Base-by-base conservation (phyloP, 2,888 invertebrate genomes). In the Thereva unica region DNA sequence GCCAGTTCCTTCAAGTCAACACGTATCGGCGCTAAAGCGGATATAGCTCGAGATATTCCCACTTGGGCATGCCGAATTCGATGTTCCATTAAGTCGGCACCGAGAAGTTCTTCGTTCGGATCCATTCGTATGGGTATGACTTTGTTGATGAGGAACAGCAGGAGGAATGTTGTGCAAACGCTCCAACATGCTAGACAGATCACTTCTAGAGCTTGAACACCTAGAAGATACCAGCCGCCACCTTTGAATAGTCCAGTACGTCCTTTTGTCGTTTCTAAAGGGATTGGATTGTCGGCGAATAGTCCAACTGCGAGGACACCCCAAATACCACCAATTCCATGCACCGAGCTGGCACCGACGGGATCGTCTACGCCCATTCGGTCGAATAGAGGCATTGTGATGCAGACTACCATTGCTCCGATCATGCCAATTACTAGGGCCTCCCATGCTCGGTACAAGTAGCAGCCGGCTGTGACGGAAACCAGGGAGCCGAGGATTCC, bases 1-100 rank as follows among this genome's bases (percentile, higher is more conserved):
- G 75, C 67, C 3, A 80, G 71, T 53, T 78, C 78, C 53, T 75
- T 74, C 0, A 80, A 72, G 72, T 81, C 76, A 1, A 91, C 82
- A 61, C 87, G 83, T 71, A 85, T 84, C 0, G 89, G 87, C 0
- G 87, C 85, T 49, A 91, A 80, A 0, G 90, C 90, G 0, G 91
- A 91, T 56, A 91, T 84, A 0, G 91, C 90, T 53, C 90, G 83
- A 0, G 90, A 89, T 0, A 91, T 83, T 0, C 90, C 91, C 61
- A 88, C 79, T 74, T 80, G 79, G 2, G 77, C 74, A 76, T 93
- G 92, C 54, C 89, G 84, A 52, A 95, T 89, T 71, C 87, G 85
- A 77, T 96, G 95, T 76, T 96, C 95, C 3, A 91, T 89, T 42
- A 95, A 83, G 81, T 96, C 95, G 0, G 95, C 95, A 0, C 95